Base-by-base conservation (phyloP, 2,888 invertebrate species). In the Lepidochitona cinerea region DNA sequence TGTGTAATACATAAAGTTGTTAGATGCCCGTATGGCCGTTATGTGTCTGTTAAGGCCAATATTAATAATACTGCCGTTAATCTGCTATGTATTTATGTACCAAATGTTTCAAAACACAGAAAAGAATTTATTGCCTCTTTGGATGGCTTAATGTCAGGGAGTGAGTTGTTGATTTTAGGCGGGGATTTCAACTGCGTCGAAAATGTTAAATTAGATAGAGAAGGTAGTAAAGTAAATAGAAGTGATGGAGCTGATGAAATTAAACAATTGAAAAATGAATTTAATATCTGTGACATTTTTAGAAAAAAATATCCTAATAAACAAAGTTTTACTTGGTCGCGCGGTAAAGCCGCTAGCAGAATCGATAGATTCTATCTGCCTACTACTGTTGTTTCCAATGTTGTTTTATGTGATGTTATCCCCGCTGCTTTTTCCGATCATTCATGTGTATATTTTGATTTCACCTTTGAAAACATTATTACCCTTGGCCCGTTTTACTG, bases 141-240 rank as follows among this genome's bases (percentile, higher is more conserved):
- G 14, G 59, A 59, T 59, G 29, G 1, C 29, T 18, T 59, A 26
- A 59, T 59, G 23, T 14, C 18, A 14, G 7, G 5, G 6, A 65
- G 70, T 35, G 29, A 69, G 14, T 32, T 69, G 35, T 6, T 77
- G 0, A 64, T 73, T 29, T n/a, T 77, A 29, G 36, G 26, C 67
- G 76, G 76, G n/a, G 76, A 76, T 66, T 76, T 72, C 68, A 76
- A 76, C 67, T 76, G 53, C 67, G 70, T 76, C 54, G 65, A 65
- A 26, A 71, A 74, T 52, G 54, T 71, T 23, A 14, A 41, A 0
- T 54, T 74, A 1, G 72, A 76, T 35, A 74, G 73, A 66, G n/a
- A 73, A 23, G 75, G 75, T 32, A 69, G 75, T 29, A 71, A 72
- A 41, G 29, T 41, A 29, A 65, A 73, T 26, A n/a, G n/a, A n/a